Evolutionary conservation across 2,113 vertebrate species (phyloP).

Genomic region (Formicarius rufipectus): DNA sequence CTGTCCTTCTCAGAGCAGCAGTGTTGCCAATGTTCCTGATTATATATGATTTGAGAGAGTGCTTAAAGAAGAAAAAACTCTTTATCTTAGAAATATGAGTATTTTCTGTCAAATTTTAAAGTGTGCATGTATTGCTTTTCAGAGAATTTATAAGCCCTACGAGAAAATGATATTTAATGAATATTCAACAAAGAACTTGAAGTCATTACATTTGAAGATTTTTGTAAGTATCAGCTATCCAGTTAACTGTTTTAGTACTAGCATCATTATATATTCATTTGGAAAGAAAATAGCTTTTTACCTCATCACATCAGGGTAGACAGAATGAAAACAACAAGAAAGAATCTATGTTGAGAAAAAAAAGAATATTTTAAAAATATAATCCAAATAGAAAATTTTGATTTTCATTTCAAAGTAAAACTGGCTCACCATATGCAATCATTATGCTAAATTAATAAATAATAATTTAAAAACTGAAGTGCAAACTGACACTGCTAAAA

Average conservation of each 20-base stretch:
- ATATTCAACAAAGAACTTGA: constrained; percentile 77
- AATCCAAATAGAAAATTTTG: neutral
- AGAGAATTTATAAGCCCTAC: constrained; percentile 68
- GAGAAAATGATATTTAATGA: constrained; percentile 77
- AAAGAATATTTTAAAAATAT: neutral
- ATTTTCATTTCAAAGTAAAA: constrained; percentile 25
- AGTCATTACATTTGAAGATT: constrained; percentile 70
- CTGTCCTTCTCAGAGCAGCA: constrained; percentile 75
- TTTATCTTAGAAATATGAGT: constrained; percentile 76
- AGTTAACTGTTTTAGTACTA: constrained; percentile 67
- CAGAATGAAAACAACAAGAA: neutral
- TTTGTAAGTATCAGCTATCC: constrained; percentile 70
- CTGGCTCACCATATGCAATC: neutral
- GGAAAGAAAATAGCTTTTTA: constrained; percentile 46
- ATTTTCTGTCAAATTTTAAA: constrained; percentile 79
- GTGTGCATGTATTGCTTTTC: constrained; percentile 68
- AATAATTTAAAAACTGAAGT: constrained; percentile 2
- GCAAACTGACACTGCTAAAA: neutral
- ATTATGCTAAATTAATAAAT: constrained; percentile 34
- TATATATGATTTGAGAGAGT: constrained; percentile 82
- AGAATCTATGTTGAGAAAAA: neutral
- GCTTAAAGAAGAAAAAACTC: constrained; percentile 74
- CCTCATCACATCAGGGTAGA: neutral
- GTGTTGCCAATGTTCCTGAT: constrained; percentile 79
- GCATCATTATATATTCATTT: constrained; percentile 45